Percentiles rank a stretch among this genome's conserved stretches.
These are phyloP conservation scores for Nymphalis io DNA, from an alignment of 1,140 invertebrate species.

Conservation along the genomic window DNA sequence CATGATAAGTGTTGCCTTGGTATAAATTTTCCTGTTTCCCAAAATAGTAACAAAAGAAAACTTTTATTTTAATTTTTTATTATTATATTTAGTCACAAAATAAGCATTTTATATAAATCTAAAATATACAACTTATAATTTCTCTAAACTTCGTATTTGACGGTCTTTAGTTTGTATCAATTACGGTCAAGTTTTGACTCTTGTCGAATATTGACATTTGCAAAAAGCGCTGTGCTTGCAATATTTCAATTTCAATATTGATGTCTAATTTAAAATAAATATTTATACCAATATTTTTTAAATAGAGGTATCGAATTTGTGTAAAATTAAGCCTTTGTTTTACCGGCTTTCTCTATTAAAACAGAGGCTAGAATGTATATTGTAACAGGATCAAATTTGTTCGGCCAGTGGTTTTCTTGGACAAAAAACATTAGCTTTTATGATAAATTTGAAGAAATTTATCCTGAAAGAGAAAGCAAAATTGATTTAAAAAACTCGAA, in stretches of 20 bases:
- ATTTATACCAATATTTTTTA: background rate
- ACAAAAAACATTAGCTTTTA: conserved; percentile 41
- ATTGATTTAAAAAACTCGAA: conserved; percentile 41
- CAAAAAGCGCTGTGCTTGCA: too few species aligned
- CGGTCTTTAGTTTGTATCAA: too few species aligned
- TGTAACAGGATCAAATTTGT: conserved; percentile 65
- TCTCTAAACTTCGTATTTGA: too few species aligned
- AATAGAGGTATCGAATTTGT: background rate
- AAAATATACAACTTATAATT: too few species aligned
- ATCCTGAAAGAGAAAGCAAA: conserved; percentile 27
- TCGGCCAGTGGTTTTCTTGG: conserved; percentile 61
- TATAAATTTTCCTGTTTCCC: background rate
- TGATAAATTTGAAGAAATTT: conserved; percentile 43
- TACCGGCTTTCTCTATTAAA: background rate
- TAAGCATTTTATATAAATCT: too few species aligned
- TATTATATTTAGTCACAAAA: background rate
- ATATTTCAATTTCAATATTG: too few species aligned
- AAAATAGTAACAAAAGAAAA: background rate
- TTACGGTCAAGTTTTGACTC: too few species aligned
- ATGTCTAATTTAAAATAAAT: too few species aligned
- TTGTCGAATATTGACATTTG: too few species aligned
- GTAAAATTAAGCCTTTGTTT: background rate
- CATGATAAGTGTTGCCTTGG: conserved; percentile 19
- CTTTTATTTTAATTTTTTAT: background rate
- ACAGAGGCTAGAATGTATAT: conserved; percentile 38